phyloP scores from a whole-genome alignment of 2,888 invertebrate species.

The Rhogogaster chlorosoma region DNA sequence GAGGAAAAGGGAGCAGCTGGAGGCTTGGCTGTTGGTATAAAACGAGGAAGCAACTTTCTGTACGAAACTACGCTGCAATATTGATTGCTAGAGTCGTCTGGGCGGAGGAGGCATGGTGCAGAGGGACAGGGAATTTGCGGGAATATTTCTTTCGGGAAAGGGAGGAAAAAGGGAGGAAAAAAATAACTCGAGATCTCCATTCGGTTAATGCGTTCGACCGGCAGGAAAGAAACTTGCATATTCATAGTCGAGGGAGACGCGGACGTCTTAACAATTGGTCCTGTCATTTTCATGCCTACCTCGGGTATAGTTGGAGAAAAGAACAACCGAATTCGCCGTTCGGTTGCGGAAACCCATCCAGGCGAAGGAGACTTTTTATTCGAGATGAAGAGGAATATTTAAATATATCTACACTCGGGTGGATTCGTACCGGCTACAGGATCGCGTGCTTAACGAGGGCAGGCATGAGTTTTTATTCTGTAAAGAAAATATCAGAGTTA shows the following conservation, averaged over 20 bases:
- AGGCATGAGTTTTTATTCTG: background rate
- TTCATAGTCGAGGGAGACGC: conserved; percentile 44
- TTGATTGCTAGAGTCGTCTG: conserved; percentile 70
- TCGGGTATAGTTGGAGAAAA: background rate
- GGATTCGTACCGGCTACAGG: background rate
- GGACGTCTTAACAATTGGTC: conserved; percentile 49
- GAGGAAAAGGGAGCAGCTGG: background rate
- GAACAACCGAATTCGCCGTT: background rate
- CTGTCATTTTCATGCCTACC: conserved; percentile 47
- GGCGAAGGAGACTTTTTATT: conserved; percentile 35
- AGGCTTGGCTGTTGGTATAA: conserved; percentile 12
- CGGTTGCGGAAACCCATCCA: background rate
- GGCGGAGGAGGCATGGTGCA: conserved; percentile 57
- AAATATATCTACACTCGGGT: conserved; percentile 12
- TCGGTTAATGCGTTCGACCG: conserved; percentile 47
- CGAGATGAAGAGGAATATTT: conserved; percentile 4
- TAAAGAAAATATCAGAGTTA: background rate
- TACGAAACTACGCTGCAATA: conserved; percentile 66
- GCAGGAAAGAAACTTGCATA: conserved; percentile 42
- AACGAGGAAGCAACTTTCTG: background rate
- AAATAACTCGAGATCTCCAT: background rate
- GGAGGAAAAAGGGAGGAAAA: background rate
- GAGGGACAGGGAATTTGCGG: conserved; percentile 62
- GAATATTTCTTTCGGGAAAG: conserved; percentile 21
- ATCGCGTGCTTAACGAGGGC: background rate